These are phyloP conservation scores for Musca domestica DNA, from an alignment of 1,140 invertebrate genomes.

Conservation along the genomic window DNA sequence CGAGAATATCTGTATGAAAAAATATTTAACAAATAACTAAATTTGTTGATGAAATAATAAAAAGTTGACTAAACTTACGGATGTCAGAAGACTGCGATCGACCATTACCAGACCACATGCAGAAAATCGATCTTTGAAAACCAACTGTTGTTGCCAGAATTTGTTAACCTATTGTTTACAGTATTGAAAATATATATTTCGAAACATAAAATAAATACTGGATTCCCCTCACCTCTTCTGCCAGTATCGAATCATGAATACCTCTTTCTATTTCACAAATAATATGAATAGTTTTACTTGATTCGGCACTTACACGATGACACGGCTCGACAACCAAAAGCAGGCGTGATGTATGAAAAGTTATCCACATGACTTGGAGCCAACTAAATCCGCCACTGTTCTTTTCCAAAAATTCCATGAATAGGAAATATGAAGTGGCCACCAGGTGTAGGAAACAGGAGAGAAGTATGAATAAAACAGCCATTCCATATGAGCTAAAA, in stretches of 20 bases:
- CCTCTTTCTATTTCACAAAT: slow-evolving; percentile 45
- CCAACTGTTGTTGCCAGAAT: slow-evolving; percentile 65
- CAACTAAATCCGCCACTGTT: slow-evolving; percentile 50
- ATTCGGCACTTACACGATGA: slow-evolving; percentile 59
- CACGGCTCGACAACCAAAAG: slow-evolving; percentile 68
- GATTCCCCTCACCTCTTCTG: slow-evolving; percentile 33
- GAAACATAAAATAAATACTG: no score
- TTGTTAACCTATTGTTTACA: slow-evolving; percentile 57
- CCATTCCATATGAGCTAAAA: slow-evolving; percentile 58
- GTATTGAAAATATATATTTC: slow-evolving; percentile 10
- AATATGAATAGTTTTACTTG: slow-evolving; percentile 45
- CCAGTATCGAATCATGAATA: slow-evolving; percentile 41
- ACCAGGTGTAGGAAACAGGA: slow-evolving; percentile 69
- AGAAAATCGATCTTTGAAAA: slow-evolving; percentile 62
- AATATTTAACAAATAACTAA: no score
- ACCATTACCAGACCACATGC: slow-evolving; percentile 65
- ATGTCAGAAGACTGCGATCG: slow-evolving; percentile 63
- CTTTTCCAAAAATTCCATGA: slow-evolving; percentile 60
- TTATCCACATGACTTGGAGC: slow-evolving; percentile 65
- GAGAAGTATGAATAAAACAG: slow-evolving; percentile 62
- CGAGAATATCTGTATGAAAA: slow-evolving; percentile 59
- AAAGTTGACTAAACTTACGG: slow-evolving; percentile 55
- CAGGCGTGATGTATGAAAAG: slow-evolving; percentile 62
- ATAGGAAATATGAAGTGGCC: slow-evolving; percentile 71
- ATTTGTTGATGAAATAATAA: no score